Base-by-base conservation (phyloP, 1,140 invertebrate genomes). In the Muscidifurax raptorellus region DNA sequence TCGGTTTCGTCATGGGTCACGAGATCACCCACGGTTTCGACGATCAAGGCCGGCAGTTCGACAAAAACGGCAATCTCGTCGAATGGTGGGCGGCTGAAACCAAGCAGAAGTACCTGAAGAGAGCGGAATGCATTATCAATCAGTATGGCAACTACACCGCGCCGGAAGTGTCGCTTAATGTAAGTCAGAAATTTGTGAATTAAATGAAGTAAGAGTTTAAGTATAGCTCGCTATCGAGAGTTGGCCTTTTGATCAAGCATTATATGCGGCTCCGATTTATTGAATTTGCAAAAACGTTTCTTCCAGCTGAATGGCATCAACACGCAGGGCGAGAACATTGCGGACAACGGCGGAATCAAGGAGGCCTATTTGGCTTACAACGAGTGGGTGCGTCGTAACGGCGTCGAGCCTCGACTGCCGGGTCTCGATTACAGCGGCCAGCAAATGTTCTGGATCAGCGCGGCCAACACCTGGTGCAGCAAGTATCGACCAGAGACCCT, bases 21-120 rank as follows among this genome's bases (percentile, higher is more conserved):
- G 97, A 99, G 94, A 97, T 99, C 71, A 98, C 97, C 0, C 98
- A 99, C 90, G 97, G 97, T 15, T 98, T 98, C 90, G 98, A 98
- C 92, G 97, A 98, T 90, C 96, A 97, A 91, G 96, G 97, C 66
- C 94, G 97, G 27, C 97, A 98, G 93, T 99, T 97, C 89, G 97
- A 99, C 91, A 96, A 97, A 85, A 95, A 97, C 75, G 98, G 98
- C 52, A 98, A 97, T 90, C 92, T 97, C 76, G 94, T 95, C 1
- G 95, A 97, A 89, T 98, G 97, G 97, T 98, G 97, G 97, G 94
- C 95, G 74, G 92, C 95, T 40, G 92, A 93, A 85, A 97, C 97
- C 0, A 96, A 96, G 86, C 92, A 95, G 78, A 94, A 95, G n/a
- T 98, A 97, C 89, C 92, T 96, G 36, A 94, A 96, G 78, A 95